Evolutionary conservation across 1,140 invertebrate genomes (phyloP), one percentile per base, ranked within the genome.

Genomic region (Leguminivora glycinivorella): DNA sequence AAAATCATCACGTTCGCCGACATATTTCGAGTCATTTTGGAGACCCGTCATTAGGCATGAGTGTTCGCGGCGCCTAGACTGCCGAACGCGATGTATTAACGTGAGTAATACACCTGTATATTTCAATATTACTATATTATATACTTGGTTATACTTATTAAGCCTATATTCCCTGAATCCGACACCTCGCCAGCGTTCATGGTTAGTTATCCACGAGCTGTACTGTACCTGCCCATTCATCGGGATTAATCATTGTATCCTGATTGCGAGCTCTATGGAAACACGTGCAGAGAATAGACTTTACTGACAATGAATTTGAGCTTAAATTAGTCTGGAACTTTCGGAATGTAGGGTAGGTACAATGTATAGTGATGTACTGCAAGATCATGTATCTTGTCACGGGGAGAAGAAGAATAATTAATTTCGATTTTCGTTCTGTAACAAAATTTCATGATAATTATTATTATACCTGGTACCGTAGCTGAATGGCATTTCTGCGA

Each of bases 241-340:
- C 26, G 25, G 25, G 25, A 63, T 29, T 63, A 63, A 63, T 63
- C 58, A 63, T 63, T 63, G 58, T 29, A 63, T 63, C 58, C 58
- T 63, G 56, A 29, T 58, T 58, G 58, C 26, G 26, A 7, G 22
- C 58, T 31, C 24, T 29, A 58, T n/a, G 47, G 47, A 22, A 52
- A 52, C 19, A 52, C 9, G 47, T 52, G 19, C 17, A 5, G n/a
- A 9, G 1, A 52, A 52, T 43, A 14, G 40, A 22, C 47, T 52
- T 4, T 52, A 52, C 17, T 52, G 7, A 1, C n/a, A 6, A 52
- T 22, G 47, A 22, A 22, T 22, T 3, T 52, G 4, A n/a, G 0
- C 7, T 52, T n/a, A 52, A 52, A 22, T 52, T 52, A 2, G 17
- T 52, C 7, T 52, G 19, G 1, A 22, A 6, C 7, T 52, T 4